Conservation (phyloP, 1,140 invertebrate species). For the Triops cancriformis region DNA sequence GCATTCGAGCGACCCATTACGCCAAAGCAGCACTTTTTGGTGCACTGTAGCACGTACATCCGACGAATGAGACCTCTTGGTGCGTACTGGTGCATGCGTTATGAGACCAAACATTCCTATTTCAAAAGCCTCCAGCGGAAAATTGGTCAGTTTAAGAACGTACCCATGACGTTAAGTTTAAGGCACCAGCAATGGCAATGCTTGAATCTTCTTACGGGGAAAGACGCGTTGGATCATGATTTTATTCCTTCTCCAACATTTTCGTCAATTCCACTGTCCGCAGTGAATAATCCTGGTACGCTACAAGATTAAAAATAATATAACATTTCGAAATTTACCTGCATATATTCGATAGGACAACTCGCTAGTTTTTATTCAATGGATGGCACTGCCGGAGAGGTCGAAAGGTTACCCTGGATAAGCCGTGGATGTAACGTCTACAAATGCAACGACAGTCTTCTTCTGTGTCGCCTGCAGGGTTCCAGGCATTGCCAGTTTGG, state of each 20-base stretch:
- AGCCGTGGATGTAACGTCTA: neutral
- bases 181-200: conserved; percentile 22
- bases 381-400: neutral
- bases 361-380: neutral
- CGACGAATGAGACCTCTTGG: conserved; percentile 21
- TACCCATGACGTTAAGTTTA: conserved; percentile 14
- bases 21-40: conserved; percentile 24
- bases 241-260: neutral
- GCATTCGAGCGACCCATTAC: conserved; percentile 18
- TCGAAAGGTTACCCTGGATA: neutral
- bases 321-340: neutral
- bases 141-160: conserved; percentile 19
- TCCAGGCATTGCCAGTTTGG: neutral
- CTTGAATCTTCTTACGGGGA: neutral
- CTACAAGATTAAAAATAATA: neutral
- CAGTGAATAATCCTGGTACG: neutral
- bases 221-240: neutral
- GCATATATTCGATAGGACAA: neutral
- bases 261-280: neutral
- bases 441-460: neutral
- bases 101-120: conserved; percentile 26
- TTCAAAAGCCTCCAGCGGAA: conserved; percentile 23
- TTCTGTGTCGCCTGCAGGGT: neutral
- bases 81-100: conserved; percentile 26
- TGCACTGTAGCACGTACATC: conserved; percentile 22